These are phyloP conservation scores for Tangachromis dhanisi DNA, from an alignment of 2,113 vertebrate genomes.

Conservation along the genomic window DNA sequence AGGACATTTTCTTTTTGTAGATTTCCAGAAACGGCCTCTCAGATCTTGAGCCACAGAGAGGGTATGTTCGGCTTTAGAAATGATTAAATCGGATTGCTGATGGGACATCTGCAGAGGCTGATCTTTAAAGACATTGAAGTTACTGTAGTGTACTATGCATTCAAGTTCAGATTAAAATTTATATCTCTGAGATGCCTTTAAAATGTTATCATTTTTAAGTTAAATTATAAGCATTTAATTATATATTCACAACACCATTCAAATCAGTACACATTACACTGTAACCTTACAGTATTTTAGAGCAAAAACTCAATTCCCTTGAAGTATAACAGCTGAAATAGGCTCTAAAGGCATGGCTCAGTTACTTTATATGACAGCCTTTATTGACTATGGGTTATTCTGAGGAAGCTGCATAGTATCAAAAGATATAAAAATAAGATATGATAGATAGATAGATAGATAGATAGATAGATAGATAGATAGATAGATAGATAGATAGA, in stretches of 20 bases:
- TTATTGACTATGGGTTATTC: background rate
- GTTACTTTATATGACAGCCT: background rate
- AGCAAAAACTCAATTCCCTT: background rate
- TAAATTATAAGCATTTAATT: background rate
- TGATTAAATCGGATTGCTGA: slow-evolving; percentile 15
- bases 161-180: background rate
- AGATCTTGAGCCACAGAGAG: slow-evolving; percentile 48
- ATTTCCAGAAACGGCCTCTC: slow-evolving; percentile 32
- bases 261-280: background rate
- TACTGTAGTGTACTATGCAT: background rate
- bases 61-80: slow-evolving; percentile 25
- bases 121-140: slow-evolving; percentile 52
- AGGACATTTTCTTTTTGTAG: slow-evolving; percentile 47
- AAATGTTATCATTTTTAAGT: background rate
- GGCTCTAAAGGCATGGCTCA: background rate
- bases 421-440: background rate
- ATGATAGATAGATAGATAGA: background rate
- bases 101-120: slow-evolving; percentile 35
- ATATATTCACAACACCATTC: background rate
- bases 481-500: background rate
- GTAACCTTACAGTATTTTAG: background rate
- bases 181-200: background rate
- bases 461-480: no score
- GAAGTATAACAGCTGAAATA: background rate
- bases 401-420: background rate